Conservation (phyloP, 2,888 invertebrate genomes). For the Trachelus iudaicus region DNA sequence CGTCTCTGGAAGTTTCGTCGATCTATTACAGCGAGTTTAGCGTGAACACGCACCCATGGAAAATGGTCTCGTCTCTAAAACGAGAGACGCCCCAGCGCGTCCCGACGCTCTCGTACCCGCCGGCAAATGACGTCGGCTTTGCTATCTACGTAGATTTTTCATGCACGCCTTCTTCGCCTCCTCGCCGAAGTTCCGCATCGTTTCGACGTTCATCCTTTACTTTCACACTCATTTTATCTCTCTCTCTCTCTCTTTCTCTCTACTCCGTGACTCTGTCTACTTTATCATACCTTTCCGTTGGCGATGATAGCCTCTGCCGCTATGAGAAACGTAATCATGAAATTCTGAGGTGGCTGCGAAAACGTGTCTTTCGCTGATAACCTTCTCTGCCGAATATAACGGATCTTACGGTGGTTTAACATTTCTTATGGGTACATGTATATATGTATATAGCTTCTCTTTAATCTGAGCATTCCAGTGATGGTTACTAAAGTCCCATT, state of each 20-base stretch:
- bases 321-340: slow-evolving; percentile 23
- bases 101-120: background rate
- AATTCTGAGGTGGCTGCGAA: slow-evolving; percentile 16
- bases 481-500: no score
- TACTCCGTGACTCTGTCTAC: background rate
- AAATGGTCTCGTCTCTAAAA: no score
- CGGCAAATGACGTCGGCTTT: background rate
- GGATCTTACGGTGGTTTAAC: background rate
- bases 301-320: background rate
- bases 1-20: no score
- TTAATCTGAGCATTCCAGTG: no score
- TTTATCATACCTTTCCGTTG: no score
- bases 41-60: no score
- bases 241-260: background rate
- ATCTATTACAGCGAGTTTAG: no score
- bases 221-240: background rate
- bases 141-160: slow-evolving; percentile 6
- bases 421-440: no score
- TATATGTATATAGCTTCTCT: no score
- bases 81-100: background rate
- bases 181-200: no score
- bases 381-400: background rate
- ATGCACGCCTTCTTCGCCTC: background rate
- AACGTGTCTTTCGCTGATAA: slow-evolving; percentile 1
- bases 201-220: background rate